These are phyloP conservation scores for Clarias pachynema DNA, from an alignment of 2,797 vertebrate species.

Conservation along the genomic window DNA sequence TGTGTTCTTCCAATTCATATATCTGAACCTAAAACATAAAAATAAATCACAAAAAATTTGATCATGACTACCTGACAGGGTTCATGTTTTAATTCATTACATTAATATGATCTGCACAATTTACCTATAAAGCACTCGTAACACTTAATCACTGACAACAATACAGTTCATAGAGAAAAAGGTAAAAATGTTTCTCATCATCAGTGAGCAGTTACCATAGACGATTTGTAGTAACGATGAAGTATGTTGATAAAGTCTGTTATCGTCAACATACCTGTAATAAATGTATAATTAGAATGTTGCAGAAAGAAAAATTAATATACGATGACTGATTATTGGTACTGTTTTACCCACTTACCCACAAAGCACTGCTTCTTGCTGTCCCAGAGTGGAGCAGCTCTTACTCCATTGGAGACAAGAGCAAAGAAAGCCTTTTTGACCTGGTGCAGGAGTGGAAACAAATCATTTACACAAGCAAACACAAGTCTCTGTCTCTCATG, in stretches of 20 bases:
- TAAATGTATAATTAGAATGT: conserved; percentile 6
- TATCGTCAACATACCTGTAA: conserved; percentile 95
- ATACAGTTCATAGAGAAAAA: not conserved
- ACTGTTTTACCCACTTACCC: conserved; percentile 74
- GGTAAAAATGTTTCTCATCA: not conserved
- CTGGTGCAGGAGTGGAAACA: conserved; percentile 63
- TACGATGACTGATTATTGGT: not conserved
- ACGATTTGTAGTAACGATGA: conserved; percentile 97
- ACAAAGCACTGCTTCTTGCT: conserved; percentile 97
- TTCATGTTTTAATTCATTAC: not conserved
- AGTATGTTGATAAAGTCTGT: conserved; percentile 99
- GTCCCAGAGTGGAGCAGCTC: conserved; percentile 96
- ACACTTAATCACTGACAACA: not conserved
- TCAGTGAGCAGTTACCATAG: conserved; percentile 81
- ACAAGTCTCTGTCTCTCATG: not conserved
- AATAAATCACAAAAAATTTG: not conserved
- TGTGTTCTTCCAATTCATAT: conserved; percentile 97
- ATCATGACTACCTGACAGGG: not conserved
- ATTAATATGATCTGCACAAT: not conserved
- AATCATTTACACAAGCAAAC: conserved; percentile 19
- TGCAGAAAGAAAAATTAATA: not conserved
- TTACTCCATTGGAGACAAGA: conserved; percentile 93
- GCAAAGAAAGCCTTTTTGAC: conserved; percentile 99
- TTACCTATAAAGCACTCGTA: not conserved
- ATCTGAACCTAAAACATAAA: conserved; percentile 88